Percentiles rank a stretch among this genome's conserved stretches.
Conservation (phyloP, 2,797 vertebrate species). For the Enteromius paludinosus region DNA sequence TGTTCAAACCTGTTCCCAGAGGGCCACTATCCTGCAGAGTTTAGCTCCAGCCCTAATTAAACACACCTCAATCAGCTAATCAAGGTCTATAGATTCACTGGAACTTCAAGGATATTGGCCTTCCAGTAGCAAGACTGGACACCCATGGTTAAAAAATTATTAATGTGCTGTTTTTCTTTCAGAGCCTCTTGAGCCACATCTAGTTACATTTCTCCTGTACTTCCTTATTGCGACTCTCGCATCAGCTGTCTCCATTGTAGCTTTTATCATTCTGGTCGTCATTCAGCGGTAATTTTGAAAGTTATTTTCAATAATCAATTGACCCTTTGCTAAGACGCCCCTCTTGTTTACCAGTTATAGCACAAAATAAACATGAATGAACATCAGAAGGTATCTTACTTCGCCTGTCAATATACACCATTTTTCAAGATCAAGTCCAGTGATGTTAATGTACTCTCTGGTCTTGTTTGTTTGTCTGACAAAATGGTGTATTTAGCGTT, state of each 20-base stretch:
- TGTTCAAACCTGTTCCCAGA: not conserved
- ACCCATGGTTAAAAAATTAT: not conserved
- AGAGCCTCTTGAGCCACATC: slow-evolving; percentile 11
- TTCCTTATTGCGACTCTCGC: slow-evolving; percentile 24
- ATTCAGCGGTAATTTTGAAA: slow-evolving; percentile 37
- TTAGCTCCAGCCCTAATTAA: not conserved
- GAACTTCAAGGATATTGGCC: not conserved
- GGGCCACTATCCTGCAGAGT: not conserved
- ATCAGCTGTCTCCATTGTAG: slow-evolving; percentile 4
- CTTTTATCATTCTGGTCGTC: slow-evolving; percentile 24
- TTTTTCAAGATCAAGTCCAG: not conserved
- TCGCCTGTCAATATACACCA: not conserved
- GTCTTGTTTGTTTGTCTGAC: not conserved
- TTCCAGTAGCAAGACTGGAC: not conserved
- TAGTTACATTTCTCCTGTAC: slow-evolving; percentile 22
- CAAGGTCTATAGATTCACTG: not conserved
- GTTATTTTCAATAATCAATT: not conserved
- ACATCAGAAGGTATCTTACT: not conserved
- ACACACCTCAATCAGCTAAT: not conserved
- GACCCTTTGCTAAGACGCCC: not conserved
- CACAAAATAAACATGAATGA: not conserved
- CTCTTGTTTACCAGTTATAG: not conserved
- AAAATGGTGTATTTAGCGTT: not conserved
- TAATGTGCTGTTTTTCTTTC: slow-evolving; percentile 4
- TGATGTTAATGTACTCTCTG: not conserved